Evolutionary conservation across 2,113 vertebrate species (phyloP), one percentile per base, ranked within the genome.

Genomic region (Bungarus multicinctus): DNA sequence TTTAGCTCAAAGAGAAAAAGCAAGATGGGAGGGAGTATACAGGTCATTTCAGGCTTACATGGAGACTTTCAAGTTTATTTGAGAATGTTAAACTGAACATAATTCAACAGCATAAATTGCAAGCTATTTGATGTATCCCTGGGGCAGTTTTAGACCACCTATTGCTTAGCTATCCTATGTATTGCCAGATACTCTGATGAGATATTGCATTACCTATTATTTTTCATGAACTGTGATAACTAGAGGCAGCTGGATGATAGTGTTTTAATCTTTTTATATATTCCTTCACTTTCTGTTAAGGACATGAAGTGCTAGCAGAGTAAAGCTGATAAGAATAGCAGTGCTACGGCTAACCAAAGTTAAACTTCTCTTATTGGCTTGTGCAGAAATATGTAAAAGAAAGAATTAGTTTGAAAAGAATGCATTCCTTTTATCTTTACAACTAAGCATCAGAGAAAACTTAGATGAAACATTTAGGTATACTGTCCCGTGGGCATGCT

Each of bases 101-200:
- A 69, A 39, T 92, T 18, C 47, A 8, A 88, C 34, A 43, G 30
- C 54, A 14, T 55, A 45, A 11, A 27, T n/a, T 47, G 50, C 18
- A 89, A 92, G 20, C 52, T 20, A 45, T 25, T 54, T 89, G 4
- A 89, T 47, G 64, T 85, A 57, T 52, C 55, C 39, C 39, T 43
- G 39, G 89, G 52, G 39, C 39, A 54, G 27, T 22, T 57, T 55
- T 53, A 11, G 50, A 18, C 50, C 52, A 34, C 87, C 64, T 74
- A 12, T 85, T 92, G 87, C 39, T 85, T 55, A 92, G 85, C 27
- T 50, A n/a, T 39, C 34, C 60, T n/a, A 89, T 57, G 25, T 55
- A 89, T 81, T 89, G 91, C 91, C 87, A 92, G 87, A 89, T 92
- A 88, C 57, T 58, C 39, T 85, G 88, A 89, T 58, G 81, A 89